Evolutionary conservation across 2,888 invertebrate species (phyloP), one percentile per base, ranked within the genome.

Genomic region (Biston betularia): DNA sequence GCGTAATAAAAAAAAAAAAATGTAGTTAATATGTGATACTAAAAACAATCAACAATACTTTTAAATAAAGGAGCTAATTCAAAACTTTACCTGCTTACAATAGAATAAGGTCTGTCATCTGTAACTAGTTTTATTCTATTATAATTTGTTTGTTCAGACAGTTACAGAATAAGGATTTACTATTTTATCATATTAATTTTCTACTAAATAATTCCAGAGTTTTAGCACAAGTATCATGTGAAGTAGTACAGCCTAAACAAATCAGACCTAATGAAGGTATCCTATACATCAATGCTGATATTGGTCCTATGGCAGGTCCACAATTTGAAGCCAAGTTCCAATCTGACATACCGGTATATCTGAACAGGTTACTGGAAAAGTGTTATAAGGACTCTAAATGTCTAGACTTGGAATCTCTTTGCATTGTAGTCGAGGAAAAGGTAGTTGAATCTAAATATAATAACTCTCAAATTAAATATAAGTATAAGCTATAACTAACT

Each of bases 371-470:
- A 49, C 88, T 99, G 50, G 98, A 99, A 82, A 97, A 97, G 83
- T 98, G 98, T 82, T 95, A 98, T 65, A 97, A 97, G 82, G 98
- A 98, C 83, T 98, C 98, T 0, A 96, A 97, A 77, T 98, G 98
- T 80, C 93, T 99, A 52, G 99, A 99, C 89, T 94, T 98, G 64
- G 99, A 99, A 90, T 97, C 98, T 0, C 92, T 99, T n/a, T 99
- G 99, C 87, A 97, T 99, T 79, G 96, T 97, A 73, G 96, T 97
- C 54, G 98, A 97, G 82, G 98, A 98, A 91, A 97, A 98, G 95
- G 98, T 97, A 78, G 0, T 34, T 15, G 12, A 10, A 6, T 59
- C 10, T 1, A 24, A 11, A 11, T 33, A 24, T 33, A 49, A 49
- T 33, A 12, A 48, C 48, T 10, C 1, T 49, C 24, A 10, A 24